Evolutionary conservation across 2,113 vertebrate species (phyloP).

Genomic region (Hemicordylus capensis): DNA sequence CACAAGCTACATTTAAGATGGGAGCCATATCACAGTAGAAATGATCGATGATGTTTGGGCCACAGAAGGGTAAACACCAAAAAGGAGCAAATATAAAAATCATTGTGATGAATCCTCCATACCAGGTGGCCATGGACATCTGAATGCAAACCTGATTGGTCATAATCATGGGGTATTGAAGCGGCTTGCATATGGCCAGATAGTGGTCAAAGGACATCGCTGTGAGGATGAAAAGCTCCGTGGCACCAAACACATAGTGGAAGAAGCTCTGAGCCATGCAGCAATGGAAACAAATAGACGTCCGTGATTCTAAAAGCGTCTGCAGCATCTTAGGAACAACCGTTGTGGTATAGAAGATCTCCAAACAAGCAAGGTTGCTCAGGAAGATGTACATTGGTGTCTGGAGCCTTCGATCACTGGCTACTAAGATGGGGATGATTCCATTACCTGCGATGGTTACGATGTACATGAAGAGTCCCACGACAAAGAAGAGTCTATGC

Average conservation of each 20-base stretch:
- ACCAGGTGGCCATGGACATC: conserved; percentile 5
- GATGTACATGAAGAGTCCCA: conserved; percentile 39
- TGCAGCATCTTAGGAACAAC: conserved; percentile 40
- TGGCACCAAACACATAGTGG: conserved; percentile 9
- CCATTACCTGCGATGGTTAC: conserved; percentile 42
- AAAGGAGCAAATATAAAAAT: neutral
- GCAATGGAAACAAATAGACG: neutral
- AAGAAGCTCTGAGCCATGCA: conserved; percentile 42
- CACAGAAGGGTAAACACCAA: conserved; percentile 25
- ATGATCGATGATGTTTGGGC: conserved; percentile 16
- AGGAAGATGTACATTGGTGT: conserved; percentile 52
- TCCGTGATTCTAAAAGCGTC: conserved; percentile 1
- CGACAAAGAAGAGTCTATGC: conserved; percentile 46
- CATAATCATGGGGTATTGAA: conserved; percentile 20
- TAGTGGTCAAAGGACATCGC: conserved; percentile 40
- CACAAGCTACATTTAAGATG: neutral
- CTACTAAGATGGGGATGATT: conserved; percentile 32
- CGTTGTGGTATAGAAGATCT: conserved; percentile 31
- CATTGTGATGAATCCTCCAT: neutral
- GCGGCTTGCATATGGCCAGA: conserved; percentile 27
- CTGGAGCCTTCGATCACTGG: conserved; percentile 28
- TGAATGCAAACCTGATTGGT: neutral
- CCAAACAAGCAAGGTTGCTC: conserved; percentile 52
- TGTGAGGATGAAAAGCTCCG: conserved; percentile 29
- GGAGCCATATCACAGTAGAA: conserved; percentile 33